Evolutionary conservation across 2,113 vertebrate genomes (phyloP), one percentile per base, ranked within the genome.

Genomic region (Peromyscus leucopus): DNA sequence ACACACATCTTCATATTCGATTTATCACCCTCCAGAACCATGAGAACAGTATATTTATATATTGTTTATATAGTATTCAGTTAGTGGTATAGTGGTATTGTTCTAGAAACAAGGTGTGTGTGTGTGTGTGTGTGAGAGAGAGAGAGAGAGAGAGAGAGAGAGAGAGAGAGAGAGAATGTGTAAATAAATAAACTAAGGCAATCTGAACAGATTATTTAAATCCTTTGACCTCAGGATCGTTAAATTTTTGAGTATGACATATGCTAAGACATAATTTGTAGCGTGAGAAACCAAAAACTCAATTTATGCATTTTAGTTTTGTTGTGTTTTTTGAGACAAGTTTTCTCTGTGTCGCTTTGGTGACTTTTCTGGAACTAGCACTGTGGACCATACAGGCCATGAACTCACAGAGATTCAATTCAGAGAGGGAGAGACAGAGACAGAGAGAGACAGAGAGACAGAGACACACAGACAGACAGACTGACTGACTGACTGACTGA

Each of bases 401-500:
- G 13, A 36, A 33, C 31, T 69, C 13, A 69, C 31, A 69, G 13
- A 69, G 31, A 33, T 33, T 31, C 67, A 69, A 33, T 33, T 33
- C 13, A 42, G 42, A 42, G 42, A 42, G 39, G 7, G 74, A 46
- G n/a, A 24, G 21, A 42, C 3, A 24, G 36, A 42, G 8, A 19
- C n/a, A 39, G 17, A 48, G 5, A 48, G 46, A 48, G 46, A 48
- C 46, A 48, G 46, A 48, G 46, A 48, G 46, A 48, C 4, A 48
- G 46, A 48, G 46, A 48, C 21, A 7, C 39, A 46, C 17, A 24
- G 21, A 42, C 3, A 24, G 36, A 42, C 1, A 71, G 67, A 71
- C 0, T 36, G 4, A n/a, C 6, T n/a, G 1, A n/a, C 42, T 42
- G 21, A 42, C 3, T 10, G 36, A 42, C 1, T 17, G 67, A 71